Percentiles rank a stretch among this genome's conserved stretches.
phyloP scores from a whole-genome alignment of 1,140 invertebrate genomes.

The Pectinophora gossypiella region DNA sequence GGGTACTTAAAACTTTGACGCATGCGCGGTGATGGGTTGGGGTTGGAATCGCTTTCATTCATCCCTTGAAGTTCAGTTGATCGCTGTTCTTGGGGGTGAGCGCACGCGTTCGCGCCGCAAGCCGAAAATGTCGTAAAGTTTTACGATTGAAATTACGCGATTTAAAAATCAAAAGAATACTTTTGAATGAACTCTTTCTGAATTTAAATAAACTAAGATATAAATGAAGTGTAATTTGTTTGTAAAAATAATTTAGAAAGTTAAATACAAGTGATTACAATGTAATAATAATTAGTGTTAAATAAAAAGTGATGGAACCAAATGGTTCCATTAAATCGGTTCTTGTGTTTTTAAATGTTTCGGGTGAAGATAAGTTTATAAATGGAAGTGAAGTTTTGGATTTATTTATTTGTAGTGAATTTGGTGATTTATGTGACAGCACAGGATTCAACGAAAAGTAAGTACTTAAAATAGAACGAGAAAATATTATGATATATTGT shows the following conservation, averaged over 20 bases:
- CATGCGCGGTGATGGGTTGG: constrained; percentile 37
- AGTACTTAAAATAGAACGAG: too few relatives aligned
- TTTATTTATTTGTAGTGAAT: constrained; percentile 39
- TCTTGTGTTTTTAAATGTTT: constrained; percentile 39
- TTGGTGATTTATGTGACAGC: constrained; percentile 37
- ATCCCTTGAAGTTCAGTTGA: constrained; percentile 11
- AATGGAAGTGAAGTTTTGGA: constrained; percentile 67
- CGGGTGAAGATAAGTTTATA: constrained; percentile 39
- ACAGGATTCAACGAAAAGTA: constrained; percentile 43
- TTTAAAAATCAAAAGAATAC: too few relatives aligned
- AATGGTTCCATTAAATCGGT: constrained; percentile 29
- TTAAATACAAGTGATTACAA: constrained; percentile 11
- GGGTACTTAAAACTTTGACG: constrained; percentile 20
- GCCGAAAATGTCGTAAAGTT: constrained; percentile 41
- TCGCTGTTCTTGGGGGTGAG: constrained; percentile 3
- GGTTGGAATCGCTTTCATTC: constrained; percentile 34
- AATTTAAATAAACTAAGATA: too few relatives aligned
- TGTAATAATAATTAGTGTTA: constrained; percentile 20
- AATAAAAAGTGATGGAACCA: constrained; percentile 63
- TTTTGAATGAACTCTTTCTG: too few relatives aligned
- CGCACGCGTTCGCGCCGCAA: constrained; percentile 23
- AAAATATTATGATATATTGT: too few relatives aligned
- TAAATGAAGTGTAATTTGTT: too few relatives aligned
- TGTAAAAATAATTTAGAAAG: too few relatives aligned
- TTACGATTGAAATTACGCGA: constrained; percentile 46